Evolutionary conservation across 1,140 invertebrate genomes (phyloP).

Genomic region (Rhagoletis pomonella): DNA sequence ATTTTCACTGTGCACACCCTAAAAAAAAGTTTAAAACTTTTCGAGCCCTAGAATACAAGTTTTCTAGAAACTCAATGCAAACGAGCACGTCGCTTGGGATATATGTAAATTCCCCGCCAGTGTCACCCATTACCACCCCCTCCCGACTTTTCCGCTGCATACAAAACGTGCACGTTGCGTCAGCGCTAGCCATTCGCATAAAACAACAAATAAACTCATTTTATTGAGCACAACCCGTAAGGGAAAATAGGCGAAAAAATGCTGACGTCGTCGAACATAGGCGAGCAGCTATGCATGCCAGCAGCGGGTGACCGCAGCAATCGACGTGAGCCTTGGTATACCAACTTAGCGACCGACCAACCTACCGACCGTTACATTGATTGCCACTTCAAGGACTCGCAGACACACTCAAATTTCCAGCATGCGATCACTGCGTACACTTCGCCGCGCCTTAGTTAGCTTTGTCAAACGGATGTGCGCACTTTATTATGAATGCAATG

Average conservation of each 20-base stretch:
- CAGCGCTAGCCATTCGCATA: neutral
- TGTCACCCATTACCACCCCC: neutral
- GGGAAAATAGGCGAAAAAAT: neutral
- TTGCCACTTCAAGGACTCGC: conserved; percentile 42
- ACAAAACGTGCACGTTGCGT: neutral
- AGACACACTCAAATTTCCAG: conserved; percentile 38
- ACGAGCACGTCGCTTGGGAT: neutral
- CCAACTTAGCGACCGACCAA: neutral
- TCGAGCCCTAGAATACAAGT: neutral
- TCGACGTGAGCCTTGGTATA: neutral
- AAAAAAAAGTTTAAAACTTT: no score
- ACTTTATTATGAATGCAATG: conserved; percentile 32
- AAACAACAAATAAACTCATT: conserved; percentile 11
- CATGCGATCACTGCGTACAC: neutral
- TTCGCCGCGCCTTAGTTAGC: no score
- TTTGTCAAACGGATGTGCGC: conserved; percentile 18
- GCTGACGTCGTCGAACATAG: neutral
- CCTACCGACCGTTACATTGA: neutral
- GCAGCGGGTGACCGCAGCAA: conserved; percentile 25
- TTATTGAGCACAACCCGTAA: conserved; percentile 10
- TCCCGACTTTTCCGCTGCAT: neutral
- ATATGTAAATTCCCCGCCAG: neutral
- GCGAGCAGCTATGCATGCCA: neutral
- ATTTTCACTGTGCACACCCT: no score
- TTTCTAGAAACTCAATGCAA: neutral